These are phyloP conservation scores for Epinotia ramella DNA, from an alignment of 2,888 invertebrate genomes.

Conservation along the genomic window DNA sequence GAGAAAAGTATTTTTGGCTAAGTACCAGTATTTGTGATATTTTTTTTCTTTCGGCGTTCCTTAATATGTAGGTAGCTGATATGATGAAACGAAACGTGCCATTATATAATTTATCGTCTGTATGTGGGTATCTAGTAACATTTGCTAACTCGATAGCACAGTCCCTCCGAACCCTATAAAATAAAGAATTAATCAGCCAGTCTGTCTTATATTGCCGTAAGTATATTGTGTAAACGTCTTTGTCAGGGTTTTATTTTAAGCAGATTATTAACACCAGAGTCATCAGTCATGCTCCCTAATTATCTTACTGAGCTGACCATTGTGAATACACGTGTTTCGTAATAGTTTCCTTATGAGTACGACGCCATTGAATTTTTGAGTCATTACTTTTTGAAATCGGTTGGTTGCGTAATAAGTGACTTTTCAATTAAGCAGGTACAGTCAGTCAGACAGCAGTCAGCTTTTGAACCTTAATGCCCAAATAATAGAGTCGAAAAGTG, in stretches of 20 bases:
- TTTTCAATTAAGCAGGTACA: background rate
- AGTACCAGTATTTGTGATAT: too few relatives aligned
- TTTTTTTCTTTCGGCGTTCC: too few relatives aligned
- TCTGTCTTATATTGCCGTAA: background rate
- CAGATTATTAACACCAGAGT: background rate
- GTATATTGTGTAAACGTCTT: background rate
- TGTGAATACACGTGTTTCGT: conserved; percentile 20
- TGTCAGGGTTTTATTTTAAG: background rate
- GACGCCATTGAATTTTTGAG: conserved; percentile 15
- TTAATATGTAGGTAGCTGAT: too few relatives aligned
- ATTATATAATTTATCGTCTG: background rate
- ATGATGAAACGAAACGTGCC: too few relatives aligned
- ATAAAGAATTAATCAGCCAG: background rate
- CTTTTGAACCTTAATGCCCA: too few relatives aligned
- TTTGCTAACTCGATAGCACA: background rate
- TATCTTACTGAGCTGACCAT: conserved; percentile 27
- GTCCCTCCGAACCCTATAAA: background rate
- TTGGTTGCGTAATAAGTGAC: conserved; percentile 26
- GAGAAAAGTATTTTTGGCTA: too few relatives aligned
- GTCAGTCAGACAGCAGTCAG: too few relatives aligned
- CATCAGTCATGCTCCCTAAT: conserved; percentile 40
- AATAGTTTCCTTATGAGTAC: conserved; percentile 25
- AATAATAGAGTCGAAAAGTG: too few relatives aligned
- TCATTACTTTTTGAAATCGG: conserved; percentile 27
- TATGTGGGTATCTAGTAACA: background rate